Conservation (phyloP, 2,113 vertebrate genomes). For the Nettapus auritus region DNA sequence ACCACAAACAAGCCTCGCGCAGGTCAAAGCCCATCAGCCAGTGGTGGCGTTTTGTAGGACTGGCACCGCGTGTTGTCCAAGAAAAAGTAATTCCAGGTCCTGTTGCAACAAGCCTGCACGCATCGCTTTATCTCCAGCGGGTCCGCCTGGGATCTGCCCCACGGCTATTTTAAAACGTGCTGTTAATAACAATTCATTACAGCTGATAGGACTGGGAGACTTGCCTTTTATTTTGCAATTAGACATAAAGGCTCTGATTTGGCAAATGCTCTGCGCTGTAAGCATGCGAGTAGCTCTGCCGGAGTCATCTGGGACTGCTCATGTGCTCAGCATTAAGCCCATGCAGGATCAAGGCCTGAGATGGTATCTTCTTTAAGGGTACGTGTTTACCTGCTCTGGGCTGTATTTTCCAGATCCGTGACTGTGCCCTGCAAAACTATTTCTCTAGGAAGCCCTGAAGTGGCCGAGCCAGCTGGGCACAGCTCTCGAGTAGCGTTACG, state of each 20-base stretch:
- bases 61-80: not conserved
- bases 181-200: slow-evolving; percentile 43
- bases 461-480: not conserved
- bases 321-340: slow-evolving; percentile 9
- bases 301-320: slow-evolving; percentile 36
- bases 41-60: not conserved
- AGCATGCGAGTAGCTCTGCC: not conserved
- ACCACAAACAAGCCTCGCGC: not conserved
- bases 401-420: not conserved
- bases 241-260: slow-evolving; percentile 28
- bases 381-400: slow-evolving; percentile 34
- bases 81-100: slow-evolving; percentile 47
- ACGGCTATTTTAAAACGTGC: slow-evolving; percentile 23
- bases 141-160: slow-evolving; percentile 24
- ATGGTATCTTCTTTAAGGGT: not conserved
- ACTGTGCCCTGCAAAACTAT: not conserved
- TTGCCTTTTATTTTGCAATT: slow-evolving; percentile 59
- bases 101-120: slow-evolving; percentile 36
- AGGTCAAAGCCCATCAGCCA: not conserved
- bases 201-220: slow-evolving; percentile 32
- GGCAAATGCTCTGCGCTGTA: not conserved
- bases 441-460: not conserved
- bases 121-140: slow-evolving; percentile 41
- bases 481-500: not conserved
- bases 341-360: not conserved